Percentiles rank a stretch among this genome's conserved stretches.
Conservation (phyloP, 2,888 invertebrate genomes). For the Drosophila kambysellisi region DNA sequence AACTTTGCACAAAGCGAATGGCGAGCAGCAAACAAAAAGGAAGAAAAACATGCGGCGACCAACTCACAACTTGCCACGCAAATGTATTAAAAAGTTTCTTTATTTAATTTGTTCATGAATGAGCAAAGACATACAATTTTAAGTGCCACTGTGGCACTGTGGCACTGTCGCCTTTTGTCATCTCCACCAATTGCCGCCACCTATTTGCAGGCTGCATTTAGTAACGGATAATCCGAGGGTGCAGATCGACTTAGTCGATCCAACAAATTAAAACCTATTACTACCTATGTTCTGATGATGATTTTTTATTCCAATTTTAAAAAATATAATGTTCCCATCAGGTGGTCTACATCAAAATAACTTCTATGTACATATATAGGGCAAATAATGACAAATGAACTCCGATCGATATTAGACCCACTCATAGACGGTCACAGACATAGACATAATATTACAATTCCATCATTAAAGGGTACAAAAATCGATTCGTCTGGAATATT, state of each 20-base stretch:
- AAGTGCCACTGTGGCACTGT: conserved; percentile 51
- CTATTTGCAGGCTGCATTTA: conserved; percentile 60
- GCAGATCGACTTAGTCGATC: background rate
- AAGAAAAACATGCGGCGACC: background rate
- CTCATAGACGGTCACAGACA: background rate
- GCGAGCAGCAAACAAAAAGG: conserved; percentile 34
- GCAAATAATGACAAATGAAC: background rate
- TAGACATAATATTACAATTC: background rate
- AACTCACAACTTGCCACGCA: conserved; percentile 44
- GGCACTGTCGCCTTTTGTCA: conserved; percentile 29
- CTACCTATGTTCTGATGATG: too few relatives aligned
- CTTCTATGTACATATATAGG: too few relatives aligned
- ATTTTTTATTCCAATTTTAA: too few relatives aligned
- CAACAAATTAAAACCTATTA: background rate
- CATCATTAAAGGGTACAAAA: background rate
- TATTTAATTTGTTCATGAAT: conserved; percentile 75
- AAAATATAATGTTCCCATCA: background rate
- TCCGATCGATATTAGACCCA: background rate
- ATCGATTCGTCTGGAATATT: background rate
- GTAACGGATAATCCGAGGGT: background rate
- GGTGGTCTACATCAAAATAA: background rate
- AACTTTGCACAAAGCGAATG: conserved; percentile 61
- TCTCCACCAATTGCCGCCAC: conserved; percentile 67
- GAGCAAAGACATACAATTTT: conserved; percentile 45
- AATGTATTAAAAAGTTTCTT: conserved; percentile 76